phyloP scores from a whole-genome alignment of 2,113 vertebrate species.

The Trichechus manatus region DNA sequence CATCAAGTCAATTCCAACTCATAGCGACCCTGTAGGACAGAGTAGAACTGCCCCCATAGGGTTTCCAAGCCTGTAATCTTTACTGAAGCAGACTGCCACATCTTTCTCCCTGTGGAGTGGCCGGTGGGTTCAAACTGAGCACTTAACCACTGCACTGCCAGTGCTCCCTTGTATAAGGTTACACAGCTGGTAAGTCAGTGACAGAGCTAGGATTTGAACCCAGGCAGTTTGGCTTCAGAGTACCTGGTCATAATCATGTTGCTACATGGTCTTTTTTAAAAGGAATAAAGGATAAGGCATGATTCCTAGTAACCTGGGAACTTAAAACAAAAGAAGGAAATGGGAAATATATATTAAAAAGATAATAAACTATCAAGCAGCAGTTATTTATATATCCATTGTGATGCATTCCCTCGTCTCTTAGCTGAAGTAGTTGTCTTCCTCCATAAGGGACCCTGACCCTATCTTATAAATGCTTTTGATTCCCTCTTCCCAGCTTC shows the following conservation, averaged over 20 bases:
- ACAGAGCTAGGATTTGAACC: slow-evolving; percentile 14
- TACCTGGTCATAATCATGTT: not conserved
- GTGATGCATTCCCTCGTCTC: not conserved
- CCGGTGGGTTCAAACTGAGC: not conserved
- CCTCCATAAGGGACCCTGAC: not conserved
- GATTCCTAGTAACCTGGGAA: not conserved
- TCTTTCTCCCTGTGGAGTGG: no score
- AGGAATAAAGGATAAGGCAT: not conserved
- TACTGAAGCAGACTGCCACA: not conserved
- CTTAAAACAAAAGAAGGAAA: not conserved
- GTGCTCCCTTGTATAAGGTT: not conserved
- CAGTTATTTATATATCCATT: not conserved
- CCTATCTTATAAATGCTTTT: not conserved
- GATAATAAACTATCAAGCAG: not conserved
- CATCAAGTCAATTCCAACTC: not conserved
- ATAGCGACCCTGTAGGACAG: not conserved
- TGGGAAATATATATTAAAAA: not conserved
- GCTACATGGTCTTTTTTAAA: not conserved
- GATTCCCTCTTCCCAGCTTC: not conserved
- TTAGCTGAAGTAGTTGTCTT: not conserved
- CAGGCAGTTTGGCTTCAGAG: not conserved
- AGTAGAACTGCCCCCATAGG: not conserved
- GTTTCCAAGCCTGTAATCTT: not conserved
- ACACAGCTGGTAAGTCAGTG: not conserved
- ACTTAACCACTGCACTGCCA: not conserved